A percentile compares a stretch with the other conserved stretches of the same genome.
Evolutionary conservation across 2,888 invertebrate species (phyloP).

Genomic region (Hirtodrosophila duncani): DNA sequence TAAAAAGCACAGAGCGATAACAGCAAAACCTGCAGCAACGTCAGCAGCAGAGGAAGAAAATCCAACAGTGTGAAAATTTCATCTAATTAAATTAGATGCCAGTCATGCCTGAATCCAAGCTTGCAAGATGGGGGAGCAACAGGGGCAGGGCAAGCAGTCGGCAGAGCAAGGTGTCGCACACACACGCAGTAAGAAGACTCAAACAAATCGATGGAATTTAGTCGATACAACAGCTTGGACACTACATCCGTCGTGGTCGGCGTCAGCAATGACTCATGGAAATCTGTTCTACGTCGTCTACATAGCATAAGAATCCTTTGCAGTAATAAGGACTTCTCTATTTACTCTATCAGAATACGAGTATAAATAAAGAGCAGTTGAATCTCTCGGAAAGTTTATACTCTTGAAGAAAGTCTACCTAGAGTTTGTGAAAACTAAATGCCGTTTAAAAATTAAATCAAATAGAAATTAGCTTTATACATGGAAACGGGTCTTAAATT

Average conservation of each 20-base stretch:
- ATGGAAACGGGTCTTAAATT: too few relatives aligned
- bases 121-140: conserved; percentile 15
- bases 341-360: too few relatives aligned
- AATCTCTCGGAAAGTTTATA: too few relatives aligned
- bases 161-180: not conserved
- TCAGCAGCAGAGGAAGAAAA: conserved; percentile 23
- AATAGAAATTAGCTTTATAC: too few relatives aligned
- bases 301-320: conserved; percentile 22
- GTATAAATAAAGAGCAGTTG: too few relatives aligned
- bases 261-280: too few relatives aligned
- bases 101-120: conserved; percentile 48
- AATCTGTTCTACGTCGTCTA: too few relatives aligned
- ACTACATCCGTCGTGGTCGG: too few relatives aligned
- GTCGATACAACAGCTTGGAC: too few relatives aligned
- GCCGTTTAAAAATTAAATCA: too few relatives aligned
- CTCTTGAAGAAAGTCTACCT: too few relatives aligned
- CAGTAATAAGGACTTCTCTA: conserved; percentile 33
- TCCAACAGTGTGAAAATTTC: conserved; percentile 50
- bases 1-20: conserved; percentile 4
- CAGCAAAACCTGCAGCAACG: conserved; percentile 4
- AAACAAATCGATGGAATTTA: conserved; percentile 53
- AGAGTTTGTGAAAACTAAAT: too few relatives aligned
- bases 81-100: conserved; percentile 52
- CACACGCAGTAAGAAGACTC: conserved; percentile 9
- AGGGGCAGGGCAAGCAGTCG: conserved; percentile 11